Evolutionary conservation across 2,113 vertebrate genomes (phyloP).

Genomic region (Corapipo altera): DNA sequence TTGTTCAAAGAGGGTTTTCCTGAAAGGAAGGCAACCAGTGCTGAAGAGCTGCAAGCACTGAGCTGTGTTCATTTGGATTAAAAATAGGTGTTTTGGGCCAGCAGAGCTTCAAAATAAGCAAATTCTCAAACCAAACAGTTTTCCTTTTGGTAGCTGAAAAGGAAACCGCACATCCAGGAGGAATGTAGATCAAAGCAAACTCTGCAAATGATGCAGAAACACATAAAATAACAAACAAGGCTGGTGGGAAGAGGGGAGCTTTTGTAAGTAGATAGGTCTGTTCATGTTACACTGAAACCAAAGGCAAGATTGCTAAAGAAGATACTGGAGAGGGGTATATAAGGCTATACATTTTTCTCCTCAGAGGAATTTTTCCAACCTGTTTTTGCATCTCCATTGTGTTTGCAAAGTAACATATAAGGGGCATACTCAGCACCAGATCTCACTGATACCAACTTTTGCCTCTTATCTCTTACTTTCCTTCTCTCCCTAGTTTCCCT

Average conservation of each 20-base stretch:
- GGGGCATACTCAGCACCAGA: slow-evolving; percentile 41
- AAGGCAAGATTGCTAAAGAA: slow-evolving; percentile 73
- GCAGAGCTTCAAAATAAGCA: slow-evolving; percentile 76
- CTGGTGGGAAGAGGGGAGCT: slow-evolving; percentile 77
- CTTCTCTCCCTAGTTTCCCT: not conserved
- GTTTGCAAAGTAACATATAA: slow-evolving; percentile 62
- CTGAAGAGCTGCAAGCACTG: slow-evolving; percentile 49
- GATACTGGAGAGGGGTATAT: slow-evolving; percentile 66
- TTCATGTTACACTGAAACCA: slow-evolving; percentile 78
- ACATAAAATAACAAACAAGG: slow-evolving; percentile 84
- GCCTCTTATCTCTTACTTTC: slow-evolving; percentile 36
- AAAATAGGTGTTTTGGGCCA: slow-evolving; percentile 75
- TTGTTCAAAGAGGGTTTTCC: slow-evolving; percentile 59
- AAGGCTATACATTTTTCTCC: slow-evolving; percentile 63
- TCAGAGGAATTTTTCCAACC: slow-evolving; percentile 39
- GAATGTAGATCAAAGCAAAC: slow-evolving; percentile 83
- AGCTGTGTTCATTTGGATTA: slow-evolving; percentile 61
- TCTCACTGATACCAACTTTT: slow-evolving; percentile 7
- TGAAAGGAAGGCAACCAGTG: slow-evolving; percentile 55
- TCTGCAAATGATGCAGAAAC: slow-evolving; percentile 84
- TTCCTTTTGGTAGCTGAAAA: slow-evolving; percentile 80
- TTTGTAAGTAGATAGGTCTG: slow-evolving; percentile 78
- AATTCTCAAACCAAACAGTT: slow-evolving; percentile 78
- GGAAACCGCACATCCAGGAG: slow-evolving; percentile 80
- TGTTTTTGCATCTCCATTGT: slow-evolving; percentile 45